phyloP scores from a whole-genome alignment of 2,113 vertebrate genomes.

The Microcebus murinus region DNA sequence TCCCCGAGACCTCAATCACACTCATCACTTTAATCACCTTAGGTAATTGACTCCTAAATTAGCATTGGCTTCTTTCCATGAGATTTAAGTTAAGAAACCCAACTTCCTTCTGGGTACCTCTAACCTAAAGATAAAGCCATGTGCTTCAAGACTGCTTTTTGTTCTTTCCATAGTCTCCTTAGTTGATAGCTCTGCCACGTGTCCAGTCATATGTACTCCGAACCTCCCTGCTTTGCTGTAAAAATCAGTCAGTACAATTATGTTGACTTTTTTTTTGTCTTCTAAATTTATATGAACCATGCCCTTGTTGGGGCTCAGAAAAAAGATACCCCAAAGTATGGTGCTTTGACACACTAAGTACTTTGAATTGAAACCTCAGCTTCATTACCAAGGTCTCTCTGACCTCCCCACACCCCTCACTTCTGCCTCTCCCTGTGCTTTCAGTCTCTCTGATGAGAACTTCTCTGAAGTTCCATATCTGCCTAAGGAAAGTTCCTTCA shows the following conservation, averaged over 20 bases:
- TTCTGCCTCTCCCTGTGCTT: background rate
- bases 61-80: background rate
- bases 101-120: background rate
- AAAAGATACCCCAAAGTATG: background rate
- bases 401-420: background rate
- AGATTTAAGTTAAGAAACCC: background rate
- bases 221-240: background rate
- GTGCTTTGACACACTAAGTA: background rate
- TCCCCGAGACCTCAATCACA: background rate
- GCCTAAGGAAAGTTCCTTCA: background rate
- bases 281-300: background rate
- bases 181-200: background rate
- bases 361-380: background rate
- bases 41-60: background rate
- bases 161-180: background rate
- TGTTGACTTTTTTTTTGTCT: background rate
- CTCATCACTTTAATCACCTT: background rate
- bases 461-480: background rate
- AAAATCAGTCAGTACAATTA: background rate
- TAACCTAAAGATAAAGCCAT: background rate
- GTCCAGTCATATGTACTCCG: rapidly evolving
- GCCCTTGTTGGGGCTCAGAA: background rate
- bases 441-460: too few species aligned
- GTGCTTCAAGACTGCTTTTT: background rate
- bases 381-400: background rate